Evolutionary conservation across 2,797 vertebrate species (phyloP).

Genomic region (Bryconaethiops microstoma): DNA sequence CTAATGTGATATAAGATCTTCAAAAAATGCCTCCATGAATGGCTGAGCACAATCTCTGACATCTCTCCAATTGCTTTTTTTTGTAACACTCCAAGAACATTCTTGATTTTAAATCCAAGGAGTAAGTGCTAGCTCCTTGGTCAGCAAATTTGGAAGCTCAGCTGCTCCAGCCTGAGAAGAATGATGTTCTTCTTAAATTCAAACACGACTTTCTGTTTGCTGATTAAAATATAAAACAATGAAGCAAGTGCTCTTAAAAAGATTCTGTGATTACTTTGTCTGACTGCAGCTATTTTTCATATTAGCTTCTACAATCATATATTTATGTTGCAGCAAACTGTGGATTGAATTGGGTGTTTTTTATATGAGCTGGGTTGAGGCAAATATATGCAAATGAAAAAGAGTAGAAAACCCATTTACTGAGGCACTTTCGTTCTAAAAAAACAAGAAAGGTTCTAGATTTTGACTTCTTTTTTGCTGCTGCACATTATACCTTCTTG

Average conservation of each 20-base stretch:
- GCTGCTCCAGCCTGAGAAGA: background rate
- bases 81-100: background rate
- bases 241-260: too few relatives aligned
- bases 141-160: background rate
- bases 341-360: rapidly evolving
- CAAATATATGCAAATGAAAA: too few relatives aligned
- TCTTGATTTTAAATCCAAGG: background rate
- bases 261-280: too few relatives aligned
- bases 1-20: slow-evolving; percentile 53
- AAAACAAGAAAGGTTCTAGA: too few relatives aligned
- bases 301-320: too few relatives aligned
- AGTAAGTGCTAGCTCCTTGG: background rate
- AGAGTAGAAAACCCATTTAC: too few relatives aligned
- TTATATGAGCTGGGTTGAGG: too few relatives aligned
- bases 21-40: slow-evolving; percentile 41
- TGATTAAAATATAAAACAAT: background rate
- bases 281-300: too few relatives aligned
- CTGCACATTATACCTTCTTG: too few relatives aligned
- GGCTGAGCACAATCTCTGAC: slow-evolving; percentile 26
- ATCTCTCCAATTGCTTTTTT: background rate
- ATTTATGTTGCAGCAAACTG: too few relatives aligned
- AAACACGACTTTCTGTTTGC: background rate
- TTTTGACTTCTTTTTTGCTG: too few relatives aligned
- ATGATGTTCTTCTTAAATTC: background rate
- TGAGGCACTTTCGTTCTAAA: too few relatives aligned